These are phyloP conservation scores for Cervus canadensis DNA, from an alignment of 2,113 vertebrate genomes.

Conservation along the genomic window DNA sequence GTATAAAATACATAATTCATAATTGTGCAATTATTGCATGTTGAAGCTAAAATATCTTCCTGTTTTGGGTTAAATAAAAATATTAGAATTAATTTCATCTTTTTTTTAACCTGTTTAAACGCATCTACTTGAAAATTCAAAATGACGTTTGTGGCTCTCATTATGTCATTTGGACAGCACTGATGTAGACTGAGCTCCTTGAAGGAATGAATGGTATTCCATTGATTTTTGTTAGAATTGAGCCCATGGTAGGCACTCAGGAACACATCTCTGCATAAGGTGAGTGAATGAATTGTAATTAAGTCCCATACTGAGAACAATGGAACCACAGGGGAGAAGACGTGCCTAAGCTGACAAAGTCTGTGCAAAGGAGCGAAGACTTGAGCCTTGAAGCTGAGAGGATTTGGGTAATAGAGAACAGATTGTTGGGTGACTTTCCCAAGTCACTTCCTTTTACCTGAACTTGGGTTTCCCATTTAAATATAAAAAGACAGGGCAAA, in stretches of 20 bases:
- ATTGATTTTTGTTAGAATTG: neutral
- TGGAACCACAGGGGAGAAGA: neutral
- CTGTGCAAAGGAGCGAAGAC: neutral
- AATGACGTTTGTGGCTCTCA: neutral
- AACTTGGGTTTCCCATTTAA: neutral
- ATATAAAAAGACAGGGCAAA: neutral
- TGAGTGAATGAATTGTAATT: neutral
- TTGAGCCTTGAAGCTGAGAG: neutral
- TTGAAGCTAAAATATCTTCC: neutral
- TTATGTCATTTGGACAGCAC: neutral
- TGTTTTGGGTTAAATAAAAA: neutral
- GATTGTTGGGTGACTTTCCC: neutral
- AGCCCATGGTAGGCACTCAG: neutral
- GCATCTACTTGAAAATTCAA: neutral
- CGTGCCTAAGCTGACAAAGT: neutral
- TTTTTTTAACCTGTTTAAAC: neutral
- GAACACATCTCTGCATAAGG: neutral
- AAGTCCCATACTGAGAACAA: neutral
- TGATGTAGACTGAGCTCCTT: neutral
- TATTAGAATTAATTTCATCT: neutral
- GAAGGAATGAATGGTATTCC: neutral
- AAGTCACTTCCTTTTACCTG: neutral
- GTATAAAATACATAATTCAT: neutral
- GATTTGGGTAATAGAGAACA: neutral
- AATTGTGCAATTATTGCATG: neutral